A percentile compares a stretch with the other conserved stretches of the same genome.
Conservation (phyloP, 2,888 invertebrate species). For the Hirtodrosophila alboralis region DNA sequence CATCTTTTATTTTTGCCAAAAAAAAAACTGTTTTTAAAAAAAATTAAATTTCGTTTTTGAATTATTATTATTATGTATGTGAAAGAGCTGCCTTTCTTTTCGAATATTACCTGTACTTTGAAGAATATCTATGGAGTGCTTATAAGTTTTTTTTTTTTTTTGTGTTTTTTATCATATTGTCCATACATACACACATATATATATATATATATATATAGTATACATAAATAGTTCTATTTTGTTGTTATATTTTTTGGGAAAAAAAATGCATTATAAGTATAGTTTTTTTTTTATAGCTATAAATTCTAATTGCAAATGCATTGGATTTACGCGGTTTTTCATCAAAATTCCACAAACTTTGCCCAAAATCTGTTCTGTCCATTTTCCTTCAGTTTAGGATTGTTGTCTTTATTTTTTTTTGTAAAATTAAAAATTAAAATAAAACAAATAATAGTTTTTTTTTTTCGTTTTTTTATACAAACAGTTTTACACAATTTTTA, state of each 20-base stretch:
- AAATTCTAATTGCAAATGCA: slow-evolving; percentile 78
- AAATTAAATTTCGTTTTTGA: too few species aligned
- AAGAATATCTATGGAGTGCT: slow-evolving; percentile 24
- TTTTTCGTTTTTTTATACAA: slow-evolving; percentile 71
- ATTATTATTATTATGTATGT: too few species aligned
- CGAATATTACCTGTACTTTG: slow-evolving; percentile 52
- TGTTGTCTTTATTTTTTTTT: slow-evolving; percentile 5
- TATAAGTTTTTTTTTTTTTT: slow-evolving; percentile 11
- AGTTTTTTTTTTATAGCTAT: slow-evolving; percentile 57
- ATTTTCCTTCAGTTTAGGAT: not conserved
- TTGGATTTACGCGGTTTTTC: slow-evolving; percentile 60
- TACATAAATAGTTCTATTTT: slow-evolving; percentile 27
- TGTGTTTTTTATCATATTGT: slow-evolving; percentile 52
- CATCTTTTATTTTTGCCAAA: slow-evolving; percentile 33
- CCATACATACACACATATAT: slow-evolving; percentile 57
- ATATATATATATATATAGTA: slow-evolving; percentile 22
- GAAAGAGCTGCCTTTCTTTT: too few species aligned
- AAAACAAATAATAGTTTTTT: slow-evolving; percentile 35
- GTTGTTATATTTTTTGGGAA: slow-evolving; percentile 25
- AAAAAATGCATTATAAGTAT: slow-evolving; percentile 42
- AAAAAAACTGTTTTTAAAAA: slow-evolving; percentile 9
- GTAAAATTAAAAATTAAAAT: slow-evolving; percentile 31
- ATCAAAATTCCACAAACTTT: too few species aligned
- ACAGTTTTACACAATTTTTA: slow-evolving; percentile 71
- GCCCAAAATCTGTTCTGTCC: too few species aligned